phyloP scores from a whole-genome alignment of 2,888 invertebrate genomes.

The Eupeodes luniger region DNA sequence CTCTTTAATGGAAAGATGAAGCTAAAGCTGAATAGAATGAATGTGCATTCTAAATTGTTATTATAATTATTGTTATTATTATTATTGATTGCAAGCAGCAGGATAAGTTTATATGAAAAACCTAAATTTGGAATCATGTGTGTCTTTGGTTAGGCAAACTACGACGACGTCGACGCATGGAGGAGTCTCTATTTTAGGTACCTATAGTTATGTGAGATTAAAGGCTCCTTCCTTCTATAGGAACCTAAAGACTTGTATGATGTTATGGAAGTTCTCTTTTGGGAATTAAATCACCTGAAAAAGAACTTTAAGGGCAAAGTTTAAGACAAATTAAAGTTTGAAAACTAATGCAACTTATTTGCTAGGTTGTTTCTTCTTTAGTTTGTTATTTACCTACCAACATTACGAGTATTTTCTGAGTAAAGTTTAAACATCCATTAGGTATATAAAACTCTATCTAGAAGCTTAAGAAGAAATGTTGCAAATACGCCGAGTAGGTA shows the following conservation, averaged over 20 bases:
- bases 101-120: background rate
- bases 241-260: no score
- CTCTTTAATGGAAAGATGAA: constrained; percentile 12
- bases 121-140: no score
- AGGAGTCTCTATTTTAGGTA: background rate
- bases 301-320: constrained; percentile 27
- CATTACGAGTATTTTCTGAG: background rate
- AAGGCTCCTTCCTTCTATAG: no score
- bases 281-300: constrained; percentile 40
- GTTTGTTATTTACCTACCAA: constrained; percentile 16
- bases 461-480: background rate
- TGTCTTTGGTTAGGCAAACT: background rate
- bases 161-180: background rate
- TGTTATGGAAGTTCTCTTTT: background rate
- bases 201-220: no score
- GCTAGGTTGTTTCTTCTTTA: background rate
- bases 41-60: constrained; percentile 23
- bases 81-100: constrained; percentile 8
- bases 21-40: constrained; percentile 4
- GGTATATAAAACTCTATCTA: background rate
- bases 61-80: constrained; percentile 15
- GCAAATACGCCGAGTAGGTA: background rate
- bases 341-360: constrained; percentile 38
- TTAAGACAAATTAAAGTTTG: constrained; percentile 27
- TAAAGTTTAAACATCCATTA: constrained; percentile 8